These are phyloP conservation scores for Bostrychus sinensis DNA, from an alignment of 2,113 vertebrate genomes.

Conservation along the genomic window DNA sequence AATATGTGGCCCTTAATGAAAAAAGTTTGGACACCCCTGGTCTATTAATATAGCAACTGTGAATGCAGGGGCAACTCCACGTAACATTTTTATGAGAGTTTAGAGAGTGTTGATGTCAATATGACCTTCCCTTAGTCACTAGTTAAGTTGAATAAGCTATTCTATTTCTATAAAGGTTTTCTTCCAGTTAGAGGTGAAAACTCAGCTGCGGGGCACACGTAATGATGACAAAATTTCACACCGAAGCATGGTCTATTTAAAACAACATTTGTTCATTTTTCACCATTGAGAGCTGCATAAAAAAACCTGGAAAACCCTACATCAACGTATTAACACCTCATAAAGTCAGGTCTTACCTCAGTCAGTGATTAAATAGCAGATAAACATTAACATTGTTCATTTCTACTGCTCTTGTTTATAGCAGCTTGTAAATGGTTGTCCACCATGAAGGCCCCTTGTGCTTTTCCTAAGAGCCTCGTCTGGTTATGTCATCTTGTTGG, in stretches of 20 bases:
- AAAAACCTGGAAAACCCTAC: conserved; percentile 1
- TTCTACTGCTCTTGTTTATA: not conserved
- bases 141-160: not conserved
- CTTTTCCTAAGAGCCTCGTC: not conserved
- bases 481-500: not conserved
- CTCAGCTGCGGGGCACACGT: not conserved
- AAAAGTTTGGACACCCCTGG: too few species aligned
- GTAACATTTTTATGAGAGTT: not conserved
- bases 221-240: conserved; percentile 1
- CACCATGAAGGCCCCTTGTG: not conserved
- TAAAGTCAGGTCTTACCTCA: conserved; percentile 6
- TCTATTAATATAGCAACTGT: not conserved
- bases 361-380: conserved; percentile 1
- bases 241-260: conserved; percentile 2
- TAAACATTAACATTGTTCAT: not conserved
- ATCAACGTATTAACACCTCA: conserved; percentile 15
- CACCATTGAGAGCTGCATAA: not conserved
- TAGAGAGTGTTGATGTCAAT: not conserved
- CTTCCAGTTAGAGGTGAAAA: not conserved
- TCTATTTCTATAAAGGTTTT: not conserved
- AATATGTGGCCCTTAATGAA: too few species aligned
- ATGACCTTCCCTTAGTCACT: too few species aligned
- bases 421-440: not conserved
- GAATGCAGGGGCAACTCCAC: not conserved
- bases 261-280: not conserved